Evolutionary conservation across 2,888 invertebrate genomes (phyloP), one percentile per base, ranked within the genome.

Genomic region (Copidosoma aretas): DNA sequence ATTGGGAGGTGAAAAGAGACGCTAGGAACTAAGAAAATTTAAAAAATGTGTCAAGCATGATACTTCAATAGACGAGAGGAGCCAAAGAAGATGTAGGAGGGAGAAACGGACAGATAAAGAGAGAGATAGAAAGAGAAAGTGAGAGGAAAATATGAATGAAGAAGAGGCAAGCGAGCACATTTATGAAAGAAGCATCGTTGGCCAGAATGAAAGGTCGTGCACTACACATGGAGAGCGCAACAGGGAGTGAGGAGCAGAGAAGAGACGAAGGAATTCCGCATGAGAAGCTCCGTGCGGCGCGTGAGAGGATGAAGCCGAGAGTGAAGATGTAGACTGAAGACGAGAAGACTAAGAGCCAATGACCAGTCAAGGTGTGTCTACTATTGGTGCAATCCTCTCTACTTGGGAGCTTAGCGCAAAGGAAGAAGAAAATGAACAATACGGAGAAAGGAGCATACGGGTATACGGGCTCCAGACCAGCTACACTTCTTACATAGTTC

Each of bases 331-430:
- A 39, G 19, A 60, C 58, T 24, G 46, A 54, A 57, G 17, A 15
- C 8, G 41, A 59, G 15, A 25, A 21, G 0, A 64, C 68, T 71
- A 71, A 77, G 80, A 80, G 80, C 80, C 80, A 81, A 81, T 82
- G 81, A 81, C 80, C 81, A 81, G 78, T 77, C 80, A 81, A 81
- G 81, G 81, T 80, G 81, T 80, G 82, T 78, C 76, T 78, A 80
- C 77, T 75, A 74, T 73, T 70, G 68, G 71, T 71, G 70, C 73
- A 72, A 73, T 74, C 80, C 78, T 78, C 32, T 32, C 32, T 32
- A 32, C 32, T 32, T 32, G 32, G 32, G 32, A 32, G 32, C 32
- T 3, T 32, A 8, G 32, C 32, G 8, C 3, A 32, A 32, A 32
- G 32, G 3, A 32, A 32, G 32, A 32, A 32, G 32, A 32, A 32